phyloP scores from a whole-genome alignment of 2,797 vertebrate species.

The Hafferia zeledoni region DNA sequence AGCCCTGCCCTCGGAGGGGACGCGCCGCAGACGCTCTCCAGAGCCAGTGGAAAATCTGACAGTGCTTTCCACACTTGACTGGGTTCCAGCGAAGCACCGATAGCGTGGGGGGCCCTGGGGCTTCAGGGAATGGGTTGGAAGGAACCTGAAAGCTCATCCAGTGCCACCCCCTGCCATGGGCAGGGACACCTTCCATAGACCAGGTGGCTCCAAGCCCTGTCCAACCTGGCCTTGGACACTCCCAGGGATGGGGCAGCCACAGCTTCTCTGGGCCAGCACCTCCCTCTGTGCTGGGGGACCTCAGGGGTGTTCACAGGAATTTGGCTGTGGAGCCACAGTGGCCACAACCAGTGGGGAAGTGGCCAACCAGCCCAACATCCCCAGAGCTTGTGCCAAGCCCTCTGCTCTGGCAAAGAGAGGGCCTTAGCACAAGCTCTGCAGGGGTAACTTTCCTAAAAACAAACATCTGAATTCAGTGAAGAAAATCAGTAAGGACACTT shows the following conservation, averaged over 20 bases:
- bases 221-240: not conserved
- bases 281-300: not conserved
- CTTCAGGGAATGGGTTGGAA: not conserved
- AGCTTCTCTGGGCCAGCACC: not conserved
- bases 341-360: constrained; percentile 5
- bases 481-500: not conserved
- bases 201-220: not conserved
- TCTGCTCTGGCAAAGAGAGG: not conserved
- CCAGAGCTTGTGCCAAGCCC: not conserved
- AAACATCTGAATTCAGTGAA: not conserved
- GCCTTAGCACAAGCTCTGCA: not conserved
- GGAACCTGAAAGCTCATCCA: not conserved
- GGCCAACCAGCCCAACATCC: not conserved
- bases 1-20: not conserved
- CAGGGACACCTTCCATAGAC: not conserved
- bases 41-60: constrained; percentile 74
- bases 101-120: not conserved
- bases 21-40: constrained; percentile 53
- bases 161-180: not conserved
- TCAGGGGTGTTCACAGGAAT: not conserved
- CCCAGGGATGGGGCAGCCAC: not conserved
- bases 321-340: not conserved
- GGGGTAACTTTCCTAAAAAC: not conserved
- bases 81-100: constrained; percentile 42
- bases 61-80: constrained; percentile 55